Evolutionary conservation across 2,888 invertebrate species (phyloP).

Genomic region (Limnephilus lunatus): DNA sequence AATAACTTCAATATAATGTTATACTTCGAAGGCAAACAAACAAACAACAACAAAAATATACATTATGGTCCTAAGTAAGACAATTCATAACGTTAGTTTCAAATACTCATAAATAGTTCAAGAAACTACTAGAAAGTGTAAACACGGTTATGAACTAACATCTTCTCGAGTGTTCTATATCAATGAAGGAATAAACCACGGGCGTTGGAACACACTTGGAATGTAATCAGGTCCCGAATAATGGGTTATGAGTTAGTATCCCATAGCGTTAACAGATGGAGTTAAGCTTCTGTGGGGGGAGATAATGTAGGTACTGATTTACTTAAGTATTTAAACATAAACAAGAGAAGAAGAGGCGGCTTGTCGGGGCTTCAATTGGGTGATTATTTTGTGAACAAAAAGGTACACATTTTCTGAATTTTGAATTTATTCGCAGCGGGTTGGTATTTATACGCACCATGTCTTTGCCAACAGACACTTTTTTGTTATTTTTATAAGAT

Average conservation of each 20-base stretch:
- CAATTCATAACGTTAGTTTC: too few relatives aligned
- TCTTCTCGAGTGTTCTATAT: neutral
- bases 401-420: neutral
- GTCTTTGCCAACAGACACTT: neutral
- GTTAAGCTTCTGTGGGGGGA: slow-evolving; percentile 14
- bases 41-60: too few relatives aligned
- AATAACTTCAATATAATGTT: too few relatives aligned
- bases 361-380: neutral
- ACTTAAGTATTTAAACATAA: neutral
- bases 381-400: neutral
- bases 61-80: too few relatives aligned
- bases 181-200: neutral
- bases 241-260: neutral
- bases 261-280: slow-evolving; percentile 14
- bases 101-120: neutral
- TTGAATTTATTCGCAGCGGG: neutral
- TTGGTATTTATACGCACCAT: neutral
- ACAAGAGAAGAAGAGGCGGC: neutral
- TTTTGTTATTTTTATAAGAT: neutral
- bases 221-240: slow-evolving; percentile 16
- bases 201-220: neutral
- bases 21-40: too few relatives aligned
- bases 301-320: neutral
- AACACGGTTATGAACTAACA: neutral
- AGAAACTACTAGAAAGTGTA: neutral